These are phyloP conservation scores for Hirtodrosophila cameraria DNA, from an alignment of 2,888 invertebrate genomes.

Conservation along the genomic window DNA sequence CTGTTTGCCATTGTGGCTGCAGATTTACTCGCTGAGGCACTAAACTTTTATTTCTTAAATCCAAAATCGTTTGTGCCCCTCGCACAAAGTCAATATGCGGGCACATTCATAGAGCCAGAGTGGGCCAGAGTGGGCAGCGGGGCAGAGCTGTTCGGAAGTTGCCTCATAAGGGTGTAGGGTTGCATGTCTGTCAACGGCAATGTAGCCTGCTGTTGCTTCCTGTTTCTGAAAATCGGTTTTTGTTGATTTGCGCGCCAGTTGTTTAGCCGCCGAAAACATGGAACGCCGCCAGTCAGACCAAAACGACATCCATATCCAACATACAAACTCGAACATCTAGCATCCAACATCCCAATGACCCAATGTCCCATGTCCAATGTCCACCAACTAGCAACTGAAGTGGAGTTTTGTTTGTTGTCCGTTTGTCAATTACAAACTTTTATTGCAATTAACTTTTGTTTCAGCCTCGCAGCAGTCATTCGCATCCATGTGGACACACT, in stretches of 20 bases:
- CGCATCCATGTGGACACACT: conserved; percentile 46
- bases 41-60: conserved; percentile 79
- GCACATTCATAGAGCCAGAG: conserved; percentile 33
- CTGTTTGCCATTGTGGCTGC: conserved; percentile 71
- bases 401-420: conserved; percentile 77
- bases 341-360: conserved; percentile 7
- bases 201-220: conserved; percentile 47
- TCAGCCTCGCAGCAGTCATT: conserved; percentile 62
- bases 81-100: conserved; percentile 77
- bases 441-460: conserved; percentile 81
- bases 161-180: conserved; percentile 1
- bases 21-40: conserved; percentile 77
- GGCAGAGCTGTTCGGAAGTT: no score
- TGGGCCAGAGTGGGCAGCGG: neutral
- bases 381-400: conserved; percentile 54
- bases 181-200: conserved; percentile 66
- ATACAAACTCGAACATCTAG: conserved; percentile 14
- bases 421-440: conserved; percentile 81
- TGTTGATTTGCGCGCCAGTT: conserved; percentile 78
- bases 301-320: conserved; percentile 42
- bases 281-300: conserved; percentile 33
- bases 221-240: conserved; percentile 79
- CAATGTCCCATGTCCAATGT: conserved; percentile 45
- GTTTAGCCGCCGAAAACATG: conserved; percentile 66
- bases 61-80: conserved; percentile 75